These are phyloP conservation scores for Drosophila anomalata DNA, from an alignment of 2,888 invertebrate genomes.

Conservation along the genomic window DNA sequence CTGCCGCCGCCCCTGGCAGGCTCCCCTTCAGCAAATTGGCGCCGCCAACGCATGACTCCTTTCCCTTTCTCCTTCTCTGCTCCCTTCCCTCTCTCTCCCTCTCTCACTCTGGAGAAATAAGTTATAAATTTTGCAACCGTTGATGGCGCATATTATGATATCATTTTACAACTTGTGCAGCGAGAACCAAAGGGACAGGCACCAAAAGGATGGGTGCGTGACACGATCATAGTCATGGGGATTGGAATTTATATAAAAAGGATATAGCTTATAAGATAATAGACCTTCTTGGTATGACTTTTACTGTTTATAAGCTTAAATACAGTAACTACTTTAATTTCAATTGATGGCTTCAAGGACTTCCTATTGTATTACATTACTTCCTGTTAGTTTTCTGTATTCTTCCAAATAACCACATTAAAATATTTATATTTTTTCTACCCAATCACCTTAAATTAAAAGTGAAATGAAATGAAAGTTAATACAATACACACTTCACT, in stretches of 20 bases:
- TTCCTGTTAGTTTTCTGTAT: too few species aligned
- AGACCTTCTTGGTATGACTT: fast-evolving
- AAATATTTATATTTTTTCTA: too few species aligned
- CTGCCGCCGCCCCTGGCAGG: conserved; percentile 1
- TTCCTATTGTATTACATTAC: too few species aligned
- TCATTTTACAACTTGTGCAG: conserved; percentile 82
- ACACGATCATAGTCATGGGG: conserved; percentile 7
- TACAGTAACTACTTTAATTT: neutral
- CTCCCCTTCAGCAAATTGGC: conserved; percentile 63
- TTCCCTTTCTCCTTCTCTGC: conserved; percentile 14
- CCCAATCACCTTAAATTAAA: neutral
- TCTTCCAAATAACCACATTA: too few species aligned
- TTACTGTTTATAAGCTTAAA: neutral
- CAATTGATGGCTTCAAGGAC: too few species aligned
- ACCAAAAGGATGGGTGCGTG: conserved; percentile 50
- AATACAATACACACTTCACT: conserved; percentile 3
- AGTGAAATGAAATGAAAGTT: neutral
- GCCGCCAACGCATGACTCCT: conserved; percentile 70
- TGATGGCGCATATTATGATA: conserved; percentile 83
- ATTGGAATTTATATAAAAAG: neutral
- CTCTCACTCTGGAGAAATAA: conserved; percentile 73
- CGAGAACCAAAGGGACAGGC: conserved; percentile 53
- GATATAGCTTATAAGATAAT: too few species aligned
- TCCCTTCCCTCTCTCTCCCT: conserved; percentile 4
- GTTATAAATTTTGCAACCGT: conserved; percentile 83